phyloP scores from a whole-genome alignment of 2,888 invertebrate genomes.

The Thereva unica region DNA sequence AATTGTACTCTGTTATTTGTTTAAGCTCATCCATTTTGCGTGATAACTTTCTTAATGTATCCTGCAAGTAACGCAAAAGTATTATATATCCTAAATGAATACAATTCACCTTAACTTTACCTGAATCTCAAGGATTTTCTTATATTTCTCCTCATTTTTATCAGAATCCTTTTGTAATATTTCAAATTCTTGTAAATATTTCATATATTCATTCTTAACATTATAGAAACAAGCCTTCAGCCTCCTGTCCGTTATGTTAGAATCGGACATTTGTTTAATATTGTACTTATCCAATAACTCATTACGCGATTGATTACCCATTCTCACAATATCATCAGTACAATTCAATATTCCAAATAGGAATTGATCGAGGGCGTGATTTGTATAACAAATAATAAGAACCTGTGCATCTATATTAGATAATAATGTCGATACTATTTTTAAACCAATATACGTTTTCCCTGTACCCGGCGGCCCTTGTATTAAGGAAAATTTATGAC shows the following conservation, averaged over 20 bases:
- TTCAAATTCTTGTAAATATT: conserved; percentile 50
- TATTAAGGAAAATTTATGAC: conserved; percentile 73
- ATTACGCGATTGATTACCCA: conserved; percentile 72
- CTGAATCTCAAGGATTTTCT: conserved; percentile 47
- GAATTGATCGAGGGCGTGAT: conserved; percentile 87
- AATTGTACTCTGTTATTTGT: conserved; percentile 63
- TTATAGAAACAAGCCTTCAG: conserved; percentile 50
- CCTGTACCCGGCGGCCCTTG: conserved; percentile 91
- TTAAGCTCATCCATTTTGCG: conserved; percentile 61
- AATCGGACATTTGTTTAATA: conserved; percentile 48
- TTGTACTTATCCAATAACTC: conserved; percentile 62
- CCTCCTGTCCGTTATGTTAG: conserved; percentile 42
- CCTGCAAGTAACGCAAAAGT: conserved; percentile 37
- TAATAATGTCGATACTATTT: conserved; percentile 71
- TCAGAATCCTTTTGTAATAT: conserved; percentile 50
- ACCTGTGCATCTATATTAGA: conserved; percentile 66
- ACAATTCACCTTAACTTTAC: conserved; percentile 30
- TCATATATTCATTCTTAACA: conserved; percentile 49
- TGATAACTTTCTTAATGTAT: conserved; percentile 46
- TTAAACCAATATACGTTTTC: conserved; percentile 79
- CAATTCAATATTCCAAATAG: conserved; percentile 68
- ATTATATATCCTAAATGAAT: conserved; percentile 37
- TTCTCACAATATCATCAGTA: conserved; percentile 66
- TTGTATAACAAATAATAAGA: conserved; percentile 80
- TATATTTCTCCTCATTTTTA: conserved; percentile 51